Base-by-base conservation (phyloP, 1,140 invertebrate genomes). In the Drosophila tsacasi region DNA sequence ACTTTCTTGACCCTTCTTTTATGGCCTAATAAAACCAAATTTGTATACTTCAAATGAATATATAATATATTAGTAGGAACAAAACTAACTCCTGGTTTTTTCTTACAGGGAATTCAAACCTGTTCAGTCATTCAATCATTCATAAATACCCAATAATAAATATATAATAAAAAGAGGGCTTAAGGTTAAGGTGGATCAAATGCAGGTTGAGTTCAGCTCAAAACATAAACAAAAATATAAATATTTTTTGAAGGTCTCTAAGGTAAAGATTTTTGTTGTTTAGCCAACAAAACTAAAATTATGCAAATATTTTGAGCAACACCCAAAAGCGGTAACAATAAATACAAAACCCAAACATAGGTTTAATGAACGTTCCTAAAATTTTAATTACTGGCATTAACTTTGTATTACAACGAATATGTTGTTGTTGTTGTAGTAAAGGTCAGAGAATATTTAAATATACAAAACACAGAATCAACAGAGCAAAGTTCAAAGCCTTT, bases 401-500 rank as follows among this genome's bases (percentile, higher is more conserved):
- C 46, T 71, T 46, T 30, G 21, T 39, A 46, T 71, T 68, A 71
- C 67, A 69, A 12, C 37, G 8, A 30, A 54, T 30, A 54, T 46
- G 50, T 63, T 23, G 4, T n/a, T 42, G 8, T n/a, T 40, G 27
- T n/a, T 42, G 8, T n/a, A 32, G 27, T 55, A 74, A 62, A 82
- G 67, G 79, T 73, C 62, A 39, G 10, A 52, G 55, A 77, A 68
- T 44, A 55, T 39, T 39, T 55, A 57, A 59, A 68, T 50, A 44
- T 27, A 13, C 9, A 50, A 76, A 71, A 19, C 44, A 69, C 44
- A 69, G 19, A 21, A 52, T 35, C 37, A 49, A 23, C n/a, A 17
- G 52, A 66, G 59, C 55, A 66, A 64, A 74, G 67, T 73, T 74
- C 82, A 84, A 81, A 73, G 77, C 17, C 77, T 72, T 55, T 84